phyloP scores from a whole-genome alignment of 2,113 vertebrate genomes.

The Hydrolagus affinis region DNA sequence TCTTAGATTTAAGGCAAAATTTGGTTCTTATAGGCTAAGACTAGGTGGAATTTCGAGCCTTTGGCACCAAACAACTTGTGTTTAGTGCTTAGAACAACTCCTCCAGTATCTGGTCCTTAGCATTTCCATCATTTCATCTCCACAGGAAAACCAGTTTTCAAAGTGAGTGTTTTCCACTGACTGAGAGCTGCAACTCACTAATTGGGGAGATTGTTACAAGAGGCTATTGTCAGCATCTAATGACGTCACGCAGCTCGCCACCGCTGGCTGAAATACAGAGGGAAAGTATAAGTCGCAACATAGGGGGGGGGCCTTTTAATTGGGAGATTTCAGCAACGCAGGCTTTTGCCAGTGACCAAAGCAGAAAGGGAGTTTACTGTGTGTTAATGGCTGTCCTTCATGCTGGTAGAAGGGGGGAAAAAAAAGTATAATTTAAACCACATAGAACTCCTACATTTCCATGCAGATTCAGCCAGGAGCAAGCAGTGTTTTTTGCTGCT shows the following conservation, averaged over 20 bases:
- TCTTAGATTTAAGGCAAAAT: too few species aligned
- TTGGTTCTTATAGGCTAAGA: too few species aligned
- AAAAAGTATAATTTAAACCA: constrained; percentile 28
- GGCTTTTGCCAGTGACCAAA: constrained; percentile 26
- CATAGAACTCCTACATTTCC: constrained; percentile 25
- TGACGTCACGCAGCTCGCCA: constrained; percentile 3
- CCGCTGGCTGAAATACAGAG: constrained; percentile 28
- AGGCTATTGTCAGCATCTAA: constrained; percentile 25
- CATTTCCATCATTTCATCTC: constrained; percentile 10
- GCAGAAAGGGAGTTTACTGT: constrained; percentile 24
- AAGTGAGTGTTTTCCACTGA: constrained; percentile 7
- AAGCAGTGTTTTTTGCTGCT: neutral
- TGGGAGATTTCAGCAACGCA: constrained; percentile 20
- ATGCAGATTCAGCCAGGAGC: constrained; percentile 25
- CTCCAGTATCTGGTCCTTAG: neutral
- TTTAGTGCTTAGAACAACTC: neutral
- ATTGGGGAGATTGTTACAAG: constrained; percentile 25
- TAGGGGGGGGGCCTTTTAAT: constrained; percentile 29
- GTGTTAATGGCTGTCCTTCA: constrained; percentile 18
- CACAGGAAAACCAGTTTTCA: constrained; percentile 1
- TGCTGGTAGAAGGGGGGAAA: constrained; percentile 7
- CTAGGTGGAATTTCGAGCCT: neutral
- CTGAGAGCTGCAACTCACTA: constrained; percentile 12
- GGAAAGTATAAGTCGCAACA: constrained; percentile 26
- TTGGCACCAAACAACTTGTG: too few species aligned